Conservation (phyloP, 2,888 invertebrate species). For the Euclidia mi region DNA sequence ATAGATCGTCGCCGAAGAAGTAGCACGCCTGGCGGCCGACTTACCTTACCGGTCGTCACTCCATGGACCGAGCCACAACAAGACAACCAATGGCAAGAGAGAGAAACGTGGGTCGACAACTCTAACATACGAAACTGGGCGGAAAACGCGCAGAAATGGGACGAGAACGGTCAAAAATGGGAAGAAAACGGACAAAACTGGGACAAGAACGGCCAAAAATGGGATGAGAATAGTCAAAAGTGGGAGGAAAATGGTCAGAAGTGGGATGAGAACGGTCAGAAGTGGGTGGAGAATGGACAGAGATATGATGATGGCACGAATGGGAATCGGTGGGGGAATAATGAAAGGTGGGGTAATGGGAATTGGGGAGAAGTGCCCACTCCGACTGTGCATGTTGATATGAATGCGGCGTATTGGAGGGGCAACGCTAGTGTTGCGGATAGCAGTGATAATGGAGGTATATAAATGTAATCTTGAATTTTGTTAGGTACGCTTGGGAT, state of each 20-base stretch:
- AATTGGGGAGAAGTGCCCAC: conserved; percentile 84
- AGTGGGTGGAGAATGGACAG: conserved; percentile 64
- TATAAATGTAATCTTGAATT: not conserved
- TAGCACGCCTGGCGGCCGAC: conserved; percentile 79
- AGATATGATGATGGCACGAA: conserved; percentile 65
- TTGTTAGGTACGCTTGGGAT: not conserved
- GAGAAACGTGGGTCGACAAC: conserved; percentile 81
- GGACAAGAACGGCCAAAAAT: conserved; percentile 70
- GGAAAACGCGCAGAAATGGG: conserved; percentile 76
- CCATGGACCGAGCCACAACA: conserved; percentile 64
- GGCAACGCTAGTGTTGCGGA: conserved; percentile 84
- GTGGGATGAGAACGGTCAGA: conserved; percentile 64
- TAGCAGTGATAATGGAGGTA: conserved; percentile 88
- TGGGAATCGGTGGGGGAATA: conserved; percentile 74
- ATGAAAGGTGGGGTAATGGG: conserved; percentile 74
- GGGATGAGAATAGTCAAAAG: conserved; percentile 63
- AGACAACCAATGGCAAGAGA: conserved; percentile 70
- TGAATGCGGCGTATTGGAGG: conserved; percentile 83
- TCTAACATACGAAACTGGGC: conserved; percentile 80
- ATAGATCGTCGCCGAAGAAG: conserved; percentile 81
- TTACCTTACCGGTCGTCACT: conserved; percentile 74
- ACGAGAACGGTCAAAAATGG: conserved; percentile 67
- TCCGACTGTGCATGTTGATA: conserved; percentile 83
- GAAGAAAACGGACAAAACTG: conserved; percentile 67
- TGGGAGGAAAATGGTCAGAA: conserved; percentile 64